These are phyloP conservation scores for Phrynocephalus forsythii DNA, from an alignment of 2,797 vertebrate species.

Conservation along the genomic window DNA sequence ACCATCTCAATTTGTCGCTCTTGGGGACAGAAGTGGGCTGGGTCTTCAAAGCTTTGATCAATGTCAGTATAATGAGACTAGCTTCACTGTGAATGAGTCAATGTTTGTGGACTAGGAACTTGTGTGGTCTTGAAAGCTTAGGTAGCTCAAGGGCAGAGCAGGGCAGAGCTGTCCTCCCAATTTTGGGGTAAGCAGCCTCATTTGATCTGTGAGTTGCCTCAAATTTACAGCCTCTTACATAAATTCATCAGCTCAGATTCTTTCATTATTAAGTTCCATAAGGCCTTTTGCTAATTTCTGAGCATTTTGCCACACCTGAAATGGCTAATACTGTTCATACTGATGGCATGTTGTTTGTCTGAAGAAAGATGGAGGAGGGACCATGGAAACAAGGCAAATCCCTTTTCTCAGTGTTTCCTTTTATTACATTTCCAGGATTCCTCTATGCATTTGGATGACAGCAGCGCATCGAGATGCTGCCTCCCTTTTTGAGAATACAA, in stretches of 20 bases:
- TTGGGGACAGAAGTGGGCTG: too few species aligned
- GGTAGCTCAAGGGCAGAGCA: too few species aligned
- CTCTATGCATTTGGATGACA: background rate
- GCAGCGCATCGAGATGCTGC: background rate
- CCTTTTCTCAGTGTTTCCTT: background rate
- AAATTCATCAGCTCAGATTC: background rate
- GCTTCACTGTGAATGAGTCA: background rate
- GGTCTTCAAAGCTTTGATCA: background rate
- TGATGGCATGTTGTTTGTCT: background rate
- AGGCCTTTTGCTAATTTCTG: background rate
- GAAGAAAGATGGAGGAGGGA: background rate
- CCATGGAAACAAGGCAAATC: background rate
- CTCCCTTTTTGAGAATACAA: background rate
- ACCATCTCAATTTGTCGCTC: background rate
- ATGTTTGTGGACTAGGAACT: background rate
- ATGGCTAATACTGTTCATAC: background rate
- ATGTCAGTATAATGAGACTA: background rate
- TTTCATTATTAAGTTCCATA: background rate
- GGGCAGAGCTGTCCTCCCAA: too few species aligned
- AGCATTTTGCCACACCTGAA: background rate
- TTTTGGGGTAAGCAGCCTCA: too few species aligned
- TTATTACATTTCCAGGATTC: background rate
- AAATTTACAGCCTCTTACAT: background rate
- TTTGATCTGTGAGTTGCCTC: too few species aligned
- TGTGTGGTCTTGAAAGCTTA: too few species aligned